Base-by-base conservation (phyloP, 2,888 invertebrate species). In the Autographa gamma region DNA sequence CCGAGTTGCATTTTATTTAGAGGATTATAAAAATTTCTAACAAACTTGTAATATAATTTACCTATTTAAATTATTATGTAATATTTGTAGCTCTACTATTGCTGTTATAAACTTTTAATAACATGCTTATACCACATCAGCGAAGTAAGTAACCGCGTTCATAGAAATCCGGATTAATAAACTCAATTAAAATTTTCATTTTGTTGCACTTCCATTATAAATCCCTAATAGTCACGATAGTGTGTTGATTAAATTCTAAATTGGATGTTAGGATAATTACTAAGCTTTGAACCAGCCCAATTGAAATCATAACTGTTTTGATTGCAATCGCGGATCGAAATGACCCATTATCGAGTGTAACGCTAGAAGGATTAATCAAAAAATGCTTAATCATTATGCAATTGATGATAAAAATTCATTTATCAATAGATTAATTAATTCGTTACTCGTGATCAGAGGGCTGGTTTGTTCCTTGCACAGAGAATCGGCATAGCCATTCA, bases 201-300 rank as follows among this genome's bases (percentile, higher is more conserved):
- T 64, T 60, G 19, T 63, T 66, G 11, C 43, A 63, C n/a, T 52
- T 34, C 13, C 5, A 63, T 34, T 41, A 60, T 43, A 62, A 52
- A 19, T 13, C 0, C 63, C 11, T 52, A 73, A 65, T 59, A 11
- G 31, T 59, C 54, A 54, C n/a, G 16, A 14, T 48, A 11, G 18
- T 13, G 11, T 41, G 43, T 18, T 66, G 38, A 67, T 76, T 74
- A 80, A 43, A 79, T 78, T 56, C 73, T 74, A 73, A 87, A 85
- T 85, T 84, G 72, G 60, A 62, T 60, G 56, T 73, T 66, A 62
- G 34, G 32, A 38, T 69, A 52, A 65, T 64, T 52, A 68, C 31
- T 34, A 13, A 48, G 61, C 34, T 56, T 48, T 25, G 19, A 31
- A 43, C 38, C 19, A 58, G 61, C 66, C 34, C 0, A 31, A 64